Base-by-base conservation (phyloP, 64 coral and sea anemone genomes). In the Cladopsammia gracilis region DNA sequence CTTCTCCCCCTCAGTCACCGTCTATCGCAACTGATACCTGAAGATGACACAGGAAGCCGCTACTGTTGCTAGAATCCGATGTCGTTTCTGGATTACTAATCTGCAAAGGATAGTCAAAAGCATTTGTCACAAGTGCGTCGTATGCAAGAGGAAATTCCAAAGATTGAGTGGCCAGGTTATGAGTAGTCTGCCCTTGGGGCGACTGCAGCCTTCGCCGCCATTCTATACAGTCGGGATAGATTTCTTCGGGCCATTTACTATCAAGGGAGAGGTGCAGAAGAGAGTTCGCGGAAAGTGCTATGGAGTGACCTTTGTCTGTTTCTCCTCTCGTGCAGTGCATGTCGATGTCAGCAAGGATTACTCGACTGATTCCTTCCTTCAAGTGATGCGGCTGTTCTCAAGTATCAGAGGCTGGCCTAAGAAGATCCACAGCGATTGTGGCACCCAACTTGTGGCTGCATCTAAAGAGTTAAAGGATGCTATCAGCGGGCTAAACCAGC, bases 231-330 rank as follows among this genome's bases (percentile, higher is more conserved):
- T 71, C 75, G 86, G 68, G 53, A 66, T 89, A 89, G 86, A 89
- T 51, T 89, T 89, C 86, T 89, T 89, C 71, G 86, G 86, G 22
- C 86, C 86, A 11, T 89, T 89, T 53, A 69, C 71, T 50, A 89
- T 59, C 43, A 49, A 66, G 59, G 86, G 71, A 74, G 86, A 89
- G 67, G 58, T 58, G 86, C 71, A 89, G 50, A 89, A 76, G 86
- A 69, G 86, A 20, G 53, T 71, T 74, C 86, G 86, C 56, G 51
- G 86, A 51, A 76, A 89, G 24, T 69, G 68, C 50, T 76, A 58
- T 51, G 71, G 86, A 50, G 48, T 89, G 44, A 69, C 71, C 45
- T 89, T 89, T 58, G 73, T 56, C 44, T 89, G 86, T 47, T 74
- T 89, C 47, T 68, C 59, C 48, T 74, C 49, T 70, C 71, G 71